phyloP scores from a whole-genome alignment of 2,113 vertebrate genomes.

The Dasyprocta punctata region DNA sequence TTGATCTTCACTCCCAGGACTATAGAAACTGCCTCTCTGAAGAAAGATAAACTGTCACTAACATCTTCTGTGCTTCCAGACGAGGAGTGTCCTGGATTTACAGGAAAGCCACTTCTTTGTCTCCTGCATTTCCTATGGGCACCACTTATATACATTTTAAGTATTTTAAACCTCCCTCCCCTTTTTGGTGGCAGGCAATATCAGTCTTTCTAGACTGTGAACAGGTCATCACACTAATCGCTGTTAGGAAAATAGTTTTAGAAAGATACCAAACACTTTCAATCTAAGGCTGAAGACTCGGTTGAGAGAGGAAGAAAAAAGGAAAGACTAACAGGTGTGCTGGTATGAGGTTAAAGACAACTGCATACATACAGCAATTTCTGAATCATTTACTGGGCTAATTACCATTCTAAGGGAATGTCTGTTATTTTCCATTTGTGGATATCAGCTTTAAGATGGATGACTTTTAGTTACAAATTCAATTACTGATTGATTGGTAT shows the following conservation, averaged over 20 bases:
- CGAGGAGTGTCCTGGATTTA: neutral
- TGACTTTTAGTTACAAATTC: neutral
- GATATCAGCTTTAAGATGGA: conserved; percentile 18
- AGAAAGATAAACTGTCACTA: conserved; percentile 15
- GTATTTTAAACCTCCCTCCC: neutral
- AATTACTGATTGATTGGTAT: no score
- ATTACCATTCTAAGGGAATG: neutral
- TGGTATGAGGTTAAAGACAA: neutral
- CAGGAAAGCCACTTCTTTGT: neutral
- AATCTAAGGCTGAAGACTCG: neutral
- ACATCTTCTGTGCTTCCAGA: neutral
- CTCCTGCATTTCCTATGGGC: neutral
- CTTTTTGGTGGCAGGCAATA: conserved; percentile 25
- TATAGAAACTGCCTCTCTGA: neutral
- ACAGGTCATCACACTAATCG: conserved; percentile 11
- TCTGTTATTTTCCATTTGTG: neutral
- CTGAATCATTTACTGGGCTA: neutral
- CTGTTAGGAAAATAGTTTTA: neutral
- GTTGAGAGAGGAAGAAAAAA: neutral
- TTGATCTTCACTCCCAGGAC: conserved; percentile 28
- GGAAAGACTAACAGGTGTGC: neutral
- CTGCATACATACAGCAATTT: neutral
- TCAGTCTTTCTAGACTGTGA: neutral
- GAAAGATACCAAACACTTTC: neutral
- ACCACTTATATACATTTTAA: neutral